These are phyloP conservation scores for Cheilosia vernalis DNA, from an alignment of 2,888 invertebrate genomes.

Conservation along the genomic window DNA sequence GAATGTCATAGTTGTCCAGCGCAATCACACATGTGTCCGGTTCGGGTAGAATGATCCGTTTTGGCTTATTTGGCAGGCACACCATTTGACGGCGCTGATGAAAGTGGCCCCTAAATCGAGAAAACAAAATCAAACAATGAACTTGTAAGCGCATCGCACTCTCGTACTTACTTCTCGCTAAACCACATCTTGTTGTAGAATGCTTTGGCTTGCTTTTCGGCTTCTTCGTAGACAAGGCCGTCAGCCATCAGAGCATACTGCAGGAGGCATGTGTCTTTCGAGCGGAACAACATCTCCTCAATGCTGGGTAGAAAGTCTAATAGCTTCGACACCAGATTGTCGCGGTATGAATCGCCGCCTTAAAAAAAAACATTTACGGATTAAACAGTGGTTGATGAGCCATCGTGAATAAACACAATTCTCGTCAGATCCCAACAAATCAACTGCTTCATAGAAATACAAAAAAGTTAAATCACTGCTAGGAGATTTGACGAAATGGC, in stretches of 20 bases:
- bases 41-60: conserved; percentile 78
- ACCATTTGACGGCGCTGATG: conserved; percentile 82
- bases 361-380: conserved; percentile 1
- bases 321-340: conserved; percentile 77
- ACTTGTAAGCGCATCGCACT: background rate
- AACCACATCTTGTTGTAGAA: conserved; percentile 81
- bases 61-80: conserved; percentile 78
- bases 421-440: background rate
- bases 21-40: conserved; percentile 80
- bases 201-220: conserved; percentile 78
- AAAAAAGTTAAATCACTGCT: too few relatives aligned
- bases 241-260: conserved; percentile 80
- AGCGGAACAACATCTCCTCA: conserved; percentile 81
- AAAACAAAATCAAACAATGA: background rate
- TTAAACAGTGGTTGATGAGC: background rate
- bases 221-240: conserved; percentile 79
- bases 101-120: conserved; percentile 79
- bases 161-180: conserved; percentile 78
- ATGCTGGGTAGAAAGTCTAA: conserved; percentile 80
- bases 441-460: too few relatives aligned
- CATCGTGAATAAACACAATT: background rate
- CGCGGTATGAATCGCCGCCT: conserved; percentile 76
- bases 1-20: conserved; percentile 78
- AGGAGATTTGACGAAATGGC: too few relatives aligned
- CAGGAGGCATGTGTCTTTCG: conserved; percentile 79